Evolutionary conservation across 2,888 invertebrate genomes (phyloP), one percentile per base, ranked within the genome.

Genomic region (Anthophora plumipes): DNA sequence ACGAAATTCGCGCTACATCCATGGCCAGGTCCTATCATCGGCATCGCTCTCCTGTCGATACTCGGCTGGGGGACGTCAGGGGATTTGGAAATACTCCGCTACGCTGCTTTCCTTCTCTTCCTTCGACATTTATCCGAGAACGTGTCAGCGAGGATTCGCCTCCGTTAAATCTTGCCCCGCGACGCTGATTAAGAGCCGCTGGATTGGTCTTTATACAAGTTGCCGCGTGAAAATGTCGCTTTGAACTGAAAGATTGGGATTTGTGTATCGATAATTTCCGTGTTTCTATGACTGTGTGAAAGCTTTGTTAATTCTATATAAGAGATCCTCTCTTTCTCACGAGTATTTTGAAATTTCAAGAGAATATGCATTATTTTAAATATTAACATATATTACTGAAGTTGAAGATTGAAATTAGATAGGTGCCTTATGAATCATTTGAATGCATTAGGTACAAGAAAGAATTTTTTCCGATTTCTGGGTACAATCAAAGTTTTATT

Each of bases 1-100:
- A 85, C 80, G 81, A 85, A 85, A 80, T 85, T 85, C 77, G 73
- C 46, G 73, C 66, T 64, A 59, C 77, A 52, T 57, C 57, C 72
- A 75, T 48, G 73, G 67, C 59, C 69, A 69, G 55, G 48, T 48
- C 68, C 72, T 68, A 85, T 68, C 80, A 72, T 78, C 77, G 52
- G 43, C 57, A 79, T 67, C 63, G 69, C 61, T 67, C 67, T 63
- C 37, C 66, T 64, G 76, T 83, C 80, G 81, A 87, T 85, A 84
- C 79, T 73, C 64, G 48, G 66, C 78, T 61, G 60, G 66, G 46
- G 67, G 60, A 74, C 22, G 77, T 67, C 63, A 50, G 63, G 61
- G 82, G 70, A 80, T 83, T 81, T 64, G 50, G 67, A 75, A 80
- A 73, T 79, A 63, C 66, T 66, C 64, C 69, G 59, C 52, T n/a